phyloP scores from a whole-genome alignment of 2,888 invertebrate species.

The Ennomos quercinarius region DNA sequence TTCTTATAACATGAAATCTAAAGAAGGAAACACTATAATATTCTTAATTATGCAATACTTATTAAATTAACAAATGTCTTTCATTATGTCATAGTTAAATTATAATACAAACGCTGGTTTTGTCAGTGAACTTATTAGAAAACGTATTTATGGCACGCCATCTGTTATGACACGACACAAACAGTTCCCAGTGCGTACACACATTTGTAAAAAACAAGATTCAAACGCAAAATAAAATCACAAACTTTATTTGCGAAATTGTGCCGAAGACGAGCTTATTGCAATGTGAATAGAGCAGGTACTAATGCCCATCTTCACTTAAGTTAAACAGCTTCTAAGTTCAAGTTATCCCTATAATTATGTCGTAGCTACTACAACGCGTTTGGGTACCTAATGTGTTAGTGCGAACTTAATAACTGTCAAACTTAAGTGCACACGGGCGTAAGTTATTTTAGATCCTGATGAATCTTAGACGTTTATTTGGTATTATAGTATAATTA shows the following conservation, averaged over 20 bases:
- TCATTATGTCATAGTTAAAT: constrained; percentile 70
- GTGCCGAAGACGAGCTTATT: constrained; percentile 22
- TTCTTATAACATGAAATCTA: constrained; percentile 84
- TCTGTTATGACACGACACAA: constrained; percentile 52
- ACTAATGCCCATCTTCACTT: too few relatives aligned
- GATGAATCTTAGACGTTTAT: too few relatives aligned
- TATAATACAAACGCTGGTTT: constrained; percentile 48
- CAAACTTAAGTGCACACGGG: too few relatives aligned
- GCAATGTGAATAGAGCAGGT: constrained; percentile 20
- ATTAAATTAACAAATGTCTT: constrained; percentile 83
- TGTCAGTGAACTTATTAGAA: constrained; percentile 36
- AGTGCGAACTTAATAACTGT: too few relatives aligned
- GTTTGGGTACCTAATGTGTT: too few relatives aligned
- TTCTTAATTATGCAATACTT: constrained; percentile 83
- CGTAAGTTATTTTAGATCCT: too few relatives aligned
- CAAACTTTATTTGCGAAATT: constrained; percentile 26
- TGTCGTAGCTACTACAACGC: too few relatives aligned
- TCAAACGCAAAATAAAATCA: constrained; percentile 36
- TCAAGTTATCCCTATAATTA: too few relatives aligned
- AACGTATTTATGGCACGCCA: constrained; percentile 17
- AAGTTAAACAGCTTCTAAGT: too few relatives aligned
- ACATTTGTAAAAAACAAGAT: constrained; percentile 45
- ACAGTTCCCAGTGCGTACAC: constrained; percentile 54
- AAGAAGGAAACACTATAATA: constrained; percentile 84
- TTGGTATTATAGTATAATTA: too few relatives aligned